These are phyloP conservation scores for Gymnodraco acuticeps DNA, from an alignment of 2,797 vertebrate species.

Conservation along the genomic window DNA sequence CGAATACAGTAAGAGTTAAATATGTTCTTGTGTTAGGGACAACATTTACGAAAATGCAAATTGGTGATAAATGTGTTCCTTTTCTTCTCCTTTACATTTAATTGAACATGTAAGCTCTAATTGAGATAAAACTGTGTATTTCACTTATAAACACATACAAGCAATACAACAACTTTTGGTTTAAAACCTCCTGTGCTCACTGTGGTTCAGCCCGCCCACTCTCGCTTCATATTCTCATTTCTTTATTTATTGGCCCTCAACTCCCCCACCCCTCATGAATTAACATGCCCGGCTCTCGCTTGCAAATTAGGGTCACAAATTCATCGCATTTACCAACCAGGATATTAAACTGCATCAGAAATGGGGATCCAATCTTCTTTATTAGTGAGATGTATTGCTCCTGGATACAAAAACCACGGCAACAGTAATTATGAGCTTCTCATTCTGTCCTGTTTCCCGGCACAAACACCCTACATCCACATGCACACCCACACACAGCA, in stretches of 20 bases:
- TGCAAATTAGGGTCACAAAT: slow-evolving; percentile 75
- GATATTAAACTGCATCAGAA: slow-evolving; percentile 26
- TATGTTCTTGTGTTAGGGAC: too few species aligned
- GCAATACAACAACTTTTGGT: background rate
- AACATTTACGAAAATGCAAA: background rate
- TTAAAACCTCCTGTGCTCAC: background rate
- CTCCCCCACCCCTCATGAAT: slow-evolving; percentile 61
- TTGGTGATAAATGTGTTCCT: background rate
- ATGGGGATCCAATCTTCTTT: slow-evolving; percentile 18
- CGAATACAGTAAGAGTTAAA: too few species aligned
- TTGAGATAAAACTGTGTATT: background rate
- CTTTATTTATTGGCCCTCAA: slow-evolving; percentile 39
- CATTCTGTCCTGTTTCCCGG: slow-evolving; percentile 21
- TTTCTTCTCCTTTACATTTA: too few species aligned
- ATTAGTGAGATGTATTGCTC: slow-evolving; percentile 5
- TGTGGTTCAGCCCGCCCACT: background rate
- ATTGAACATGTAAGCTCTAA: background rate
- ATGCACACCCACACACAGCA: slow-evolving; percentile 11
- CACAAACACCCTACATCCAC: slow-evolving; percentile 35
- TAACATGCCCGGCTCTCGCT: slow-evolving; percentile 42
- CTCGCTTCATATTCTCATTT: slow-evolving; percentile 18
- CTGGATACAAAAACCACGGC: slow-evolving; percentile 40
- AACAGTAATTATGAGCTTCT: slow-evolving; percentile 22
- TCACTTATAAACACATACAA: too few species aligned
- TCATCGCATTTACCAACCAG: slow-evolving; percentile 41